These are phyloP conservation scores for Macroglossus sobrinus DNA, from an alignment of 2,113 vertebrate genomes.

Conservation along the genomic window DNA sequence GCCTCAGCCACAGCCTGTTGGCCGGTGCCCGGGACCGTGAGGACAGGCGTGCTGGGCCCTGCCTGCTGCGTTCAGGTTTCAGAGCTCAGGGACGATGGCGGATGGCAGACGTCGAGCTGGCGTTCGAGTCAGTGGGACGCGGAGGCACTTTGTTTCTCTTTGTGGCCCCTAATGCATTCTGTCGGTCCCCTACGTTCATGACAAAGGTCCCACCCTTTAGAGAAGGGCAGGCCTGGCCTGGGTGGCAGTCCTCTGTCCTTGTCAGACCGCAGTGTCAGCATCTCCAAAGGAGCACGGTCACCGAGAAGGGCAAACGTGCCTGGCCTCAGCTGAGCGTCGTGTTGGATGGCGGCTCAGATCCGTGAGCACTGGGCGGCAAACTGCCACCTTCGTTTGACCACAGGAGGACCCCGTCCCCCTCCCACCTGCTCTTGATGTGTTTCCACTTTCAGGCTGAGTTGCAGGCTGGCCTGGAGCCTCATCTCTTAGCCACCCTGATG, in stretches of 20 bases:
- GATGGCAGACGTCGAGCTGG: too few species aligned
- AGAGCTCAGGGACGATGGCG: too few species aligned
- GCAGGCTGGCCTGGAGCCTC: neutral
- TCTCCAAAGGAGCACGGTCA: neutral
- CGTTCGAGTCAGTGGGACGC: too few species aligned
- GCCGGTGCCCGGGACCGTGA: too few species aligned
- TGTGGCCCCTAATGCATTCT: accelerated
- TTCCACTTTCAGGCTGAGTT: neutral
- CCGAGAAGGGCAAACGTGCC: too few species aligned
- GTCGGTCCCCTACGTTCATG: neutral
- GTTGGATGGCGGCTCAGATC: neutral
- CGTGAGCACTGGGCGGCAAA: neutral
- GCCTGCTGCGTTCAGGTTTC: too few species aligned
- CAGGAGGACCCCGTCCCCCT: accelerated
- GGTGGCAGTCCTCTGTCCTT: neutral
- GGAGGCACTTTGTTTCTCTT: too few species aligned
- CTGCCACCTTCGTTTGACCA: too few species aligned
- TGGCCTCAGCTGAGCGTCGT: neutral
- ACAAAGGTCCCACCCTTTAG: accelerated
- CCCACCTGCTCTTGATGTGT: neutral
- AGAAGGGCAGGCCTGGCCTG: neutral
- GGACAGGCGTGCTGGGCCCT: too few species aligned
- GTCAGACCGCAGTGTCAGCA: neutral
- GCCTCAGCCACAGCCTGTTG: too few species aligned
- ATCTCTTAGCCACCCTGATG: neutral